These are phyloP conservation scores for Xylota sylvarum DNA, from an alignment of 2,888 invertebrate genomes.

Conservation along the genomic window DNA sequence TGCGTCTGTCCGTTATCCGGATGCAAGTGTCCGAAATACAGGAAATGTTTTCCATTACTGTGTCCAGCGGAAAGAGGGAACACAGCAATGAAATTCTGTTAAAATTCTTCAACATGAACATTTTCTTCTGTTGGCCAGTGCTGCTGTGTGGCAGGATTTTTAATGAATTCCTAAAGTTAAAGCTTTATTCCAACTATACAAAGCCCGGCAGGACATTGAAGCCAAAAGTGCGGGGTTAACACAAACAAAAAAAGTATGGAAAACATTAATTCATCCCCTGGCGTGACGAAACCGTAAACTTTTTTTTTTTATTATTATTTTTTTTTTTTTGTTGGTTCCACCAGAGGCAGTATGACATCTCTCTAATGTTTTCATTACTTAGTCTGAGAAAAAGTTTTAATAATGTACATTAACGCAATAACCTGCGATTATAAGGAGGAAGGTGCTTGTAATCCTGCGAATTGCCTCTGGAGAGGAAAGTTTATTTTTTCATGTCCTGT, in stretches of 20 bases:
- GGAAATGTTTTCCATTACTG: conserved; percentile 75
- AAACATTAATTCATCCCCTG: conserved; percentile 76
- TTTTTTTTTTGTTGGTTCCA: conserved; percentile 34
- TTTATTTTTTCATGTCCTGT: conserved; percentile 72
- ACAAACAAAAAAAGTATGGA: conserved; percentile 49
- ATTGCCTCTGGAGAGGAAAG: conserved; percentile 74
- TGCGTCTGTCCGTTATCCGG: conserved; percentile 71
- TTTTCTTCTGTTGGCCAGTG: conserved; percentile 4
- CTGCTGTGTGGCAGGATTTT: conserved; percentile 29
- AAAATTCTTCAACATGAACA: conserved; percentile 57
- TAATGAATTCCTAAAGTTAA: conserved; percentile 76
- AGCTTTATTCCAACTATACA: conserved; percentile 57
- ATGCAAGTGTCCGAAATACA: conserved; percentile 76
- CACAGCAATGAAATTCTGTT: conserved; percentile 35
- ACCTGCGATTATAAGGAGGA: conserved; percentile 76
- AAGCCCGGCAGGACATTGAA: conserved; percentile 50
- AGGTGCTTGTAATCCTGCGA: conserved; percentile 75
- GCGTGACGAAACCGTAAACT: conserved; percentile 76
- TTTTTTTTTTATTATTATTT: conserved; percentile 61
- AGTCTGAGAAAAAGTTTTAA: conserved; percentile 66
- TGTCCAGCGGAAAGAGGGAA: conserved; percentile 58
- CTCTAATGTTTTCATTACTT: conserved; percentile 66
- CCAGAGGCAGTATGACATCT: conserved; percentile 66
- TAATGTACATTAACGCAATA: conserved; percentile 77
- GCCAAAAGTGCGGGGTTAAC: conserved; percentile 34